These are phyloP conservation scores for Hyles euphorbiae DNA, from an alignment of 1,140 invertebrate genomes.

Conservation along the genomic window DNA sequence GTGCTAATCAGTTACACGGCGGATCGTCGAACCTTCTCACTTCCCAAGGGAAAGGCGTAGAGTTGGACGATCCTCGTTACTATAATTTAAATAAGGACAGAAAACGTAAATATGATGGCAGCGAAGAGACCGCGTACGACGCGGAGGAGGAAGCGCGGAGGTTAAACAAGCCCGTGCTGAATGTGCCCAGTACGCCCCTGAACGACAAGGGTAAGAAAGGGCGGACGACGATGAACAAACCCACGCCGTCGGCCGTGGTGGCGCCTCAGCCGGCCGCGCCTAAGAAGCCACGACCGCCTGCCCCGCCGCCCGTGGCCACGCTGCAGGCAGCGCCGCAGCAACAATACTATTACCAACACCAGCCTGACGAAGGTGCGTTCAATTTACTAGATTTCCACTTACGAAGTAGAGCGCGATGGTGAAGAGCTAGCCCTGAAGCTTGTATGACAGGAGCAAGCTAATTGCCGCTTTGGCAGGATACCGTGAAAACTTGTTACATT, in stretches of 20 bases:
- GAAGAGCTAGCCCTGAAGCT: slow-evolving; percentile 76
- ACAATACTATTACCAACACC: slow-evolving; percentile 75
- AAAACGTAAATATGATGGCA: slow-evolving; percentile 81
- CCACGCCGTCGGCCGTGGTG: slow-evolving; percentile 43
- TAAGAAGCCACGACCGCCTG: slow-evolving; percentile 73
- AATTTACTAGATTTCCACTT: slow-evolving; percentile 76
- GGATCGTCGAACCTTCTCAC: slow-evolving; percentile 53
- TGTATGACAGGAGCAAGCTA: slow-evolving; percentile 76
- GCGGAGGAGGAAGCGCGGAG: slow-evolving; percentile 77
- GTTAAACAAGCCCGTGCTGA: slow-evolving; percentile 70
- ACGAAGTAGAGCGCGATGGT: slow-evolving; percentile 76
- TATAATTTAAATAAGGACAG: slow-evolving; percentile 84
- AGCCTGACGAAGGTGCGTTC: slow-evolving; percentile 76
- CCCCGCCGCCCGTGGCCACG: slow-evolving; percentile 63
- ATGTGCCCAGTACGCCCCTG: slow-evolving; percentile 76
- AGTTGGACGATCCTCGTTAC: slow-evolving; percentile 82
- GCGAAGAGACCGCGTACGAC: slow-evolving; percentile 78
- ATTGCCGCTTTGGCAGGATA: slow-evolving; percentile 48
- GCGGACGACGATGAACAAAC: slow-evolving; percentile 42
- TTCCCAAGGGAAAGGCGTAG: slow-evolving; percentile 55
- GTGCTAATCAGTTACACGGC: slow-evolving; percentile 51
- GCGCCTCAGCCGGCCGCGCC: slow-evolving; percentile 60
- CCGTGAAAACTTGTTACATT: slow-evolving; percentile 74
- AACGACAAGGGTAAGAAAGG: slow-evolving; percentile 64
- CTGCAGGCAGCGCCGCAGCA: slow-evolving; percentile 67